A percentile compares a stretch with the other conserved stretches of the same genome.
Evolutionary conservation across 2,797 vertebrate species (phyloP).

Genomic region (Glossophaga mutica): DNA sequence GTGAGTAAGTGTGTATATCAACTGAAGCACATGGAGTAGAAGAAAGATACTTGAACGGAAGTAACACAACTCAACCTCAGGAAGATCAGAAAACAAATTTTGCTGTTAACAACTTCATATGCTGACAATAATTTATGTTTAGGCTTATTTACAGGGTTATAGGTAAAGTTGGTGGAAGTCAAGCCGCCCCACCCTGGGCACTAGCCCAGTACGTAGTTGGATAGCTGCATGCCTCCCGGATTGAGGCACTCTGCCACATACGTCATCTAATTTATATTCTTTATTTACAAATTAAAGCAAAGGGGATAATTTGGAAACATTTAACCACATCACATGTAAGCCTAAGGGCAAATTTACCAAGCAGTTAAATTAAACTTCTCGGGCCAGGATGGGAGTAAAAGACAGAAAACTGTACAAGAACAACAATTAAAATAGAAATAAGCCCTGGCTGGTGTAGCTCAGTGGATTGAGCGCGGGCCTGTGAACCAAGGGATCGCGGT

Average conservation of each 20-base stretch:
- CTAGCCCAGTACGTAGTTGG: background rate
- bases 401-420: no score
- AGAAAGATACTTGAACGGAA: background rate
- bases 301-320: background rate
- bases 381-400: no score
- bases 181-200: background rate
- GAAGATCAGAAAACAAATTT: background rate
- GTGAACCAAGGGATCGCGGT: no score
- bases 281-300: slow-evolving; percentile 32
- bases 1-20: background rate
- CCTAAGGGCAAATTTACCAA: slow-evolving; percentile 1
- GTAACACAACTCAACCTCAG: background rate
- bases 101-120: background rate
- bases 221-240: background rate
- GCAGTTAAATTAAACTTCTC: background rate
- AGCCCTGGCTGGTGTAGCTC: no score
- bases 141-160: background rate
- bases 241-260: background rate
- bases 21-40: background rate
- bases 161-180: background rate
- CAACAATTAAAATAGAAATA: no score
- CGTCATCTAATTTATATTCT: background rate
- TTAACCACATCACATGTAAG: background rate
- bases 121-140: background rate
- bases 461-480: no score